phyloP scores from a whole-genome alignment of 2,888 invertebrate genomes.

The Papilio demoleus region DNA sequence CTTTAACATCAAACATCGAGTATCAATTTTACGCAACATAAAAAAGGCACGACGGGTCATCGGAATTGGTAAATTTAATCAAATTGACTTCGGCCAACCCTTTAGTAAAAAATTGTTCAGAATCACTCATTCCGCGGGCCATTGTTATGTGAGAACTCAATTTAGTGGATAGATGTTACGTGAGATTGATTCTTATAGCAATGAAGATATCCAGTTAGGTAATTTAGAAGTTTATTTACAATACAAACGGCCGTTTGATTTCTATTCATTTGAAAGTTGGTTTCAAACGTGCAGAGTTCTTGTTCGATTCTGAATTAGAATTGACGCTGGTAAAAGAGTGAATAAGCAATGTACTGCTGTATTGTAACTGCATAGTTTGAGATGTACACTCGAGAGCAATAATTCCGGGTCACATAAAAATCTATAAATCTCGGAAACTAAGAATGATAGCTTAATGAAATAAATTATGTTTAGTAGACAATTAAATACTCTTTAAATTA shows the following conservation, averaged over 20 bases:
- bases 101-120: slow-evolving; percentile 80
- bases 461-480: too few species aligned
- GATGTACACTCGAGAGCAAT: too few species aligned
- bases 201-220: slow-evolving; percentile 66
- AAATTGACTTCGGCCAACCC: slow-evolving; percentile 82
- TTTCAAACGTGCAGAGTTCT: not conserved
- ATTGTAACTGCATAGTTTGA: too few species aligned
- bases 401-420: too few species aligned
- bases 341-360: too few species aligned
- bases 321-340: not conserved
- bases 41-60: slow-evolving; percentile 52
- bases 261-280: not conserved
- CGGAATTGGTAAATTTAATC: slow-evolving; percentile 69
- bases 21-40: slow-evolving; percentile 45
- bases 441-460: too few species aligned
- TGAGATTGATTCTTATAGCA: slow-evolving; percentile 67
- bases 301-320: not conserved
- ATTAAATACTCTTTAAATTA: too few species aligned
- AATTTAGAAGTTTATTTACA: slow-evolving; percentile 36
- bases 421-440: too few species aligned
- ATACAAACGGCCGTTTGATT: not conserved
- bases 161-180: slow-evolving; percentile 70
- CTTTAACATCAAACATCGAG: slow-evolving; percentile 43
- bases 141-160: slow-evolving; percentile 83
- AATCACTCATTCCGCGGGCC: slow-evolving; percentile 72